Evolutionary conservation across 2,888 invertebrate species (phyloP), one percentile per base, ranked within the genome.

Genomic region (Carpatolechia fugitivella): DNA sequence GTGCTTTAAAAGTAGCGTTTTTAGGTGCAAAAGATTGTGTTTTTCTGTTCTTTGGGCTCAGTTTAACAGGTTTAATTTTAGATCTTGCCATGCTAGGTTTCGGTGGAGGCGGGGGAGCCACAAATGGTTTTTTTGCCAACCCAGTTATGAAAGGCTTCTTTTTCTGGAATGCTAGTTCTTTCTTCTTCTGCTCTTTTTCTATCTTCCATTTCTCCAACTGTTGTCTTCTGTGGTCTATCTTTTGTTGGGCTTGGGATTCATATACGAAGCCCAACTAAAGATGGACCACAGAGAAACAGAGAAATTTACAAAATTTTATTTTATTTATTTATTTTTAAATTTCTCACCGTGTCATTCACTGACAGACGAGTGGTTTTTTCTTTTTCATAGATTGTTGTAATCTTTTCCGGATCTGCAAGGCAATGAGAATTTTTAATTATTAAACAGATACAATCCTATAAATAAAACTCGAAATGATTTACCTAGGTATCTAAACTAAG

Each of bases 1-100:
- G 92, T 3, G 91, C 80, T 63, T 79, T 85, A 65, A 93, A 93
- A 10, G 73, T 61, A 13, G 92, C 88, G 78, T 91, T 85, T 54
- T 70, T 70, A 0, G 93, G 92, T 8, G 92, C 92, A 78, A 93
- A 91, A 0, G 90, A 90, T 56, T 24, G 6, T 13, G 11, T 52
- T 53, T 46, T 10, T 8, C 24, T 59, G 30, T 54, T 58, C 64
- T 50, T 48, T 16, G 13, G 24, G 18, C 60, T 54, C 20, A 13
- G 33, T 64, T 62, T 57, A 57, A 63, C 10, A 36, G 13, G 24
- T 44, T 44, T 24, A n/a, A 41, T 63, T 6, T 31, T 60, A 46
- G 60, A 78, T 1, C 72, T 59, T 0, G 79, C 53, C 57, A 85
- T 72, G 58, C 82, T 82, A 0, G 86, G 82, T 56, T 72, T 56